Evolutionary conservation across 2,888 invertebrate species (phyloP).

Genomic region (Meteorus colon): DNA sequence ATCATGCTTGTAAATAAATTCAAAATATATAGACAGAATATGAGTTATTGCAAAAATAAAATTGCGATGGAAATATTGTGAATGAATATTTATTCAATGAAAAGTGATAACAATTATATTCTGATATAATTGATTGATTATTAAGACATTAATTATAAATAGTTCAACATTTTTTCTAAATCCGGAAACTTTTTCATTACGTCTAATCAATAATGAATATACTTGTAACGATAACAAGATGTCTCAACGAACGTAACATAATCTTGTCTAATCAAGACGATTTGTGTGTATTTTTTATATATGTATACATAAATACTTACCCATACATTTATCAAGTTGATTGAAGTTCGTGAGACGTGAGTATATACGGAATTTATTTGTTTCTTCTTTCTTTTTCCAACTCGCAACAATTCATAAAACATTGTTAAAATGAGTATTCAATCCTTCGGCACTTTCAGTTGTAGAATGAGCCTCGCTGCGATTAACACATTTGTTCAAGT

Average conservation of each 20-base stretch:
- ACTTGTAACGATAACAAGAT: too few species aligned
- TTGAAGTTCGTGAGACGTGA: not conserved
- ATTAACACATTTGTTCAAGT: not conserved
- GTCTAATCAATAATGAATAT: too few species aligned
- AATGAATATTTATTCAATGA: too few species aligned
- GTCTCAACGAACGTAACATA: not conserved
- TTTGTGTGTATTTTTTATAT: not conserved
- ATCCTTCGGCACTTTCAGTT: not conserved
- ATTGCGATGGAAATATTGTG: too few species aligned
- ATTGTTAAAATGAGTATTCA: not conserved
- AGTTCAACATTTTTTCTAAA: too few species aligned
- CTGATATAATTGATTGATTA: too few species aligned
- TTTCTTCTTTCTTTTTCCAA: not conserved
- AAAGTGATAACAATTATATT: too few species aligned
- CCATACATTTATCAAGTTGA: not conserved
- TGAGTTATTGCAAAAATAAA: too few species aligned
- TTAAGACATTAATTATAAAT: too few species aligned
- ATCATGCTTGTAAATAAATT: too few species aligned
- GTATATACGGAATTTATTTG: not conserved
- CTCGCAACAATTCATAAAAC: not conserved
- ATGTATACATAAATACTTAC: not conserved
- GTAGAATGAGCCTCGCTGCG: not conserved
- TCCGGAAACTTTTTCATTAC: too few species aligned
- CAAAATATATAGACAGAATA: too few species aligned
- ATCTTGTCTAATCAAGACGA: slow-evolving; percentile 4